Evolutionary conservation across 2,113 vertebrate genomes (phyloP), one percentile per base, ranked within the genome.

Genomic region (Podarcis muralis): DNA sequence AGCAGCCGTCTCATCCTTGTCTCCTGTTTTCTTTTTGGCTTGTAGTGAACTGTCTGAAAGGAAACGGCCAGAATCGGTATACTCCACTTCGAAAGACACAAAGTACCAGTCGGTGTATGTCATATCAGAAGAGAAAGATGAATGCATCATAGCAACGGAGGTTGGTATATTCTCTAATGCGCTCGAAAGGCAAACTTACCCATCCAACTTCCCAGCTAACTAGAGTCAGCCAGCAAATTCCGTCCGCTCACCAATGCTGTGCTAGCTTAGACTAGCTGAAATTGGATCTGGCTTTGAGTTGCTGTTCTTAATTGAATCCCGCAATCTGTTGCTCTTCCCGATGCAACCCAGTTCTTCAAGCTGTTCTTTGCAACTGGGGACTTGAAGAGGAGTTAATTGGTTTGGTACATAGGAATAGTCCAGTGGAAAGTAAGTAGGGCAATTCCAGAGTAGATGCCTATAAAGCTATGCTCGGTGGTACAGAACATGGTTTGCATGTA

Each of bases 21-120:
- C 1, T 84, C 15, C 87, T n/a, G 84, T 69, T 75, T 95, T 78
- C 93, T 32, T 25, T 89, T 93, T 78, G 91, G 85, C 85, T 43
- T 95, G 69, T 82, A 98, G 98, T 91, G 97, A 99, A 77, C 93
- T 94, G 62, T 97, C 97, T 90, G 98, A 98, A 94, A 97, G 96
- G 83, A 98, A 97, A 93, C 95, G 96, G 94, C 96, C 96, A 30
- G 98, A 98, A 83, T 98, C 98, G 27, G 90, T 95, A 87, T 97
- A 96, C 92, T 95, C 96, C 87, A 32, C 97, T 90, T 97, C 98
- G 90, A 99, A 98, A 90, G 98, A 98, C 96, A 98, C 98, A 88
- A 99, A 99, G 97, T 99, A 99, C 97, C 99, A 99, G 98, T 99
- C 99, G 9, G 98, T 99, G 94, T 99, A 98, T 83, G 98, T 99